Evolutionary conservation across 1,140 invertebrate species (phyloP).

Genomic region (Onthophagus taurus): DNA sequence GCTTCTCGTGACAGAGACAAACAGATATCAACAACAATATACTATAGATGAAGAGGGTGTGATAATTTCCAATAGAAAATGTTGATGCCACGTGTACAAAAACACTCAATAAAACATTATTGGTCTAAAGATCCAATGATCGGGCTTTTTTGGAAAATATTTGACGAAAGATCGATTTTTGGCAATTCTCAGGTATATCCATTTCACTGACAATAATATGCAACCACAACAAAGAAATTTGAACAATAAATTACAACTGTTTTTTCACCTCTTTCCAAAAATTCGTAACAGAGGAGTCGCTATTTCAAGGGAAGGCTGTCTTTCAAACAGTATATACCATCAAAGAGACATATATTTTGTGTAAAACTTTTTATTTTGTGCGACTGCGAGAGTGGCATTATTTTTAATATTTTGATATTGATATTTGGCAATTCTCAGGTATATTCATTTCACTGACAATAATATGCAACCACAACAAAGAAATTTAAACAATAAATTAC

Average conservation of each 20-base stretch:
- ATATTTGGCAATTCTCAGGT: constrained; percentile 1
- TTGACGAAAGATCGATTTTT: neutral
- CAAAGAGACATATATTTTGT: constrained; percentile 3
- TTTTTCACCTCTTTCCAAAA: constrained; percentile 1
- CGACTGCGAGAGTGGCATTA: neutral
- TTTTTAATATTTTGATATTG: constrained; percentile 2
- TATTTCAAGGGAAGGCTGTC: neutral
- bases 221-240: neutral
- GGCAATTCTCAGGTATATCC: neutral
- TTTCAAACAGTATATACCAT: constrained; percentile 10
- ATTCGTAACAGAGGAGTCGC: neutral
- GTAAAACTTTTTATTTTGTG: constrained; percentile 4
- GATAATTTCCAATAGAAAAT: neutral
- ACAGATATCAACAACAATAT: neutral
- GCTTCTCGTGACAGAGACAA: neutral
- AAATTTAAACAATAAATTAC: neutral
- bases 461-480: constrained; percentile 1
- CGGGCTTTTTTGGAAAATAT: neutral
- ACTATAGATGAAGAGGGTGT: neutral
- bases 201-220: constrained; percentile 1
- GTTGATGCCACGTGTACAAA: neutral
- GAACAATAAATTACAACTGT: neutral
- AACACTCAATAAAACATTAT: neutral
- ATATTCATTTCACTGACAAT: constrained; percentile 1
- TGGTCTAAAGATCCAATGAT: constrained; percentile 1